Conservation (phyloP, 2,797 vertebrate species). For the Dicrostonyx torquatus region DNA sequence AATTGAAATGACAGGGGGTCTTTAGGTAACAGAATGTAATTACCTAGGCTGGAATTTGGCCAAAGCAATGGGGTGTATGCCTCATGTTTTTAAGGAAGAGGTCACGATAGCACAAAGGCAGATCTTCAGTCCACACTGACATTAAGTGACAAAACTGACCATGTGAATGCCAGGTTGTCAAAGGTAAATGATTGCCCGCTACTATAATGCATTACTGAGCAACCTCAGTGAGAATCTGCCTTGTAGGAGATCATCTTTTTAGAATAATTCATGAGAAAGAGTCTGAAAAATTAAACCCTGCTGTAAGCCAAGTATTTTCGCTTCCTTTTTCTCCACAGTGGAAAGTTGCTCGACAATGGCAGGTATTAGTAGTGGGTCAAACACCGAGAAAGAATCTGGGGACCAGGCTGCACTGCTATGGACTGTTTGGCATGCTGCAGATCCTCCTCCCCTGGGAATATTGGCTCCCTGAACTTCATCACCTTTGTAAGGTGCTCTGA, state of each 20-base stretch:
- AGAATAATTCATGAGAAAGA: slow-evolving; percentile 54
- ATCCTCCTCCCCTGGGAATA: neutral
- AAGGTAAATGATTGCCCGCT: neutral
- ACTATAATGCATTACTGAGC: neutral
- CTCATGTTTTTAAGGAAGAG: slow-evolving; percentile 66
- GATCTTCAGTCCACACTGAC: slow-evolving; percentile 32
- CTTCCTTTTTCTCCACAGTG: neutral
- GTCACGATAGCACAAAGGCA: slow-evolving; percentile 40
- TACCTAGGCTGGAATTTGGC: slow-evolving; percentile 74
- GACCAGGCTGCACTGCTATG: neutral
- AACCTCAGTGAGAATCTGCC: neutral
- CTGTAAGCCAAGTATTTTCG: neutral
- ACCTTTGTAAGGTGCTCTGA: neutral
- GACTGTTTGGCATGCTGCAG: neutral
- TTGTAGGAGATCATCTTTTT: slow-evolving; percentile 14
- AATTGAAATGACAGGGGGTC: slow-evolving; percentile 76
- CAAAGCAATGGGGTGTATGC: slow-evolving; percentile 60
- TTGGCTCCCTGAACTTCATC: neutral
- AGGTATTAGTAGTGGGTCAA: neutral
- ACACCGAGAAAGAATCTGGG: neutral
- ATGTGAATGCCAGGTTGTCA: neutral
- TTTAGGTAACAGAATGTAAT: slow-evolving; percentile 76
- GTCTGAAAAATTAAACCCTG: neutral
- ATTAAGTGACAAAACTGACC: slow-evolving; percentile 58
- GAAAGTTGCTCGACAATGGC: neutral